Conservation (phyloP, 2,888 invertebrate genomes). For the Myopa testacea region DNA sequence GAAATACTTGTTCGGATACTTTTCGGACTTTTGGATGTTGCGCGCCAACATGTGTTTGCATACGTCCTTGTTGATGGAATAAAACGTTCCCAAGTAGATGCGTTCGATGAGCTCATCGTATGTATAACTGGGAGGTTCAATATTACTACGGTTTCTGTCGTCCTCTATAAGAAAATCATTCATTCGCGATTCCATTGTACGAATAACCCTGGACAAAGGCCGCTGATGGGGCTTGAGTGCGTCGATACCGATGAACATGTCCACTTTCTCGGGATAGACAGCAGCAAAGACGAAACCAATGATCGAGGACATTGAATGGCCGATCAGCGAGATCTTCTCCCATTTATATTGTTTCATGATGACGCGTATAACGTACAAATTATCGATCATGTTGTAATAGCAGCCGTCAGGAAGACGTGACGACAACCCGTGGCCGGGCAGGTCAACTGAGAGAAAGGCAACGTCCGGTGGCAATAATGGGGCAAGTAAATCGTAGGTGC, state of each 20-base stretch:
- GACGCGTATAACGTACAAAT: slow-evolving; percentile 70
- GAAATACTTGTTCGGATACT: slow-evolving; percentile 73
- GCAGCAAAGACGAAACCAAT: slow-evolving; percentile 74
- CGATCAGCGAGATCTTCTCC: slow-evolving; percentile 76
- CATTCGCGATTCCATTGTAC: slow-evolving; percentile 64
- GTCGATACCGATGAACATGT: slow-evolving; percentile 66
- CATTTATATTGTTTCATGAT: slow-evolving; percentile 77
- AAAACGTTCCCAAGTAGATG: slow-evolving; percentile 71
- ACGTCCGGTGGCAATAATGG: slow-evolving; percentile 71
- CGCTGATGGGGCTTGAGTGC: slow-evolving; percentile 64
- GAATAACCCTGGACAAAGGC: slow-evolving; percentile 57
- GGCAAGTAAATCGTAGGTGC: slow-evolving; percentile 78
- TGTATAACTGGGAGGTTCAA: slow-evolving; percentile 74
- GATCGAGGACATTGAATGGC: slow-evolving; percentile 78
- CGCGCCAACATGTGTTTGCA: slow-evolving; percentile 72
- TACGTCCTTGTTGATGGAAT: slow-evolving; percentile 72
- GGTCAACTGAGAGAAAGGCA: slow-evolving; percentile 75
- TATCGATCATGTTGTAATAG: slow-evolving; percentile 65
- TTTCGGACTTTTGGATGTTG: slow-evolving; percentile 71
- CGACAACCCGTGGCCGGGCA: slow-evolving; percentile 80
- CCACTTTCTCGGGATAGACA: slow-evolving; percentile 70
- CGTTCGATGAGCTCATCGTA: slow-evolving; percentile 74
- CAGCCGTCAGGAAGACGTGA: slow-evolving; percentile 76
- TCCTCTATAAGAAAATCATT: slow-evolving; percentile 70
- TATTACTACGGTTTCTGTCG: slow-evolving; percentile 62